Evolutionary conservation across 2,797 vertebrate genomes (phyloP).

Genomic region (Coccyzus lansbergi): DNA sequence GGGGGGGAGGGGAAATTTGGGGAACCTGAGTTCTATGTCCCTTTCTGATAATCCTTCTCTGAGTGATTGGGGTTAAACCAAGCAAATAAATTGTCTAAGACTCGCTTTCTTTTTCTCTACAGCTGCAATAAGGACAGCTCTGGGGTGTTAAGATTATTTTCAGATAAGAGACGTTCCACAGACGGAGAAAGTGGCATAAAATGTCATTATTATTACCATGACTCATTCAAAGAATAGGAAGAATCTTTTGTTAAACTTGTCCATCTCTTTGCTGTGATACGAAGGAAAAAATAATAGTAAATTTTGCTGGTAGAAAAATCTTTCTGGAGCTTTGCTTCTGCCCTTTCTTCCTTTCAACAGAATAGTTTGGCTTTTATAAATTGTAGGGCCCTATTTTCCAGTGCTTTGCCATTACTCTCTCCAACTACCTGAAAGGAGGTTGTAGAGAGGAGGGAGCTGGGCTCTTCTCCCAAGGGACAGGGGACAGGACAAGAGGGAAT

Average conservation of each 20-base stretch:
- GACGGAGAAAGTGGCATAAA: not conserved
- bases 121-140: not conserved
- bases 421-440: too few species aligned
- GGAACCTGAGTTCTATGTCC: not conserved
- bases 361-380: not conserved
- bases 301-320: not conserved
- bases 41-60: not conserved
- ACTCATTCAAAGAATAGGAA: not conserved
- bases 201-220: not conserved
- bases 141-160: not conserved
- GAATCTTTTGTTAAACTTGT: not conserved
- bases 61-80: not conserved
- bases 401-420: too few species aligned
- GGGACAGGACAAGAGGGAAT: too few species aligned
- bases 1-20: not conserved
- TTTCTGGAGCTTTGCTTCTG: not conserved
- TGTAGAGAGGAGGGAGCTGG: too few species aligned
- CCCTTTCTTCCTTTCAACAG: not conserved
- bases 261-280: not conserved
- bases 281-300: not conserved
- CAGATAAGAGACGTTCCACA: not conserved
- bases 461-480: too few species aligned
- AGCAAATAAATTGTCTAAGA: not conserved
- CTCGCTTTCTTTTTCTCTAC: not conserved
- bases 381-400: not conserved